A percentile compares a stretch with the other conserved stretches of the same genome.
phyloP scores from a whole-genome alignment of 2,888 invertebrate species.

The Luffia ferchaultella region DNA sequence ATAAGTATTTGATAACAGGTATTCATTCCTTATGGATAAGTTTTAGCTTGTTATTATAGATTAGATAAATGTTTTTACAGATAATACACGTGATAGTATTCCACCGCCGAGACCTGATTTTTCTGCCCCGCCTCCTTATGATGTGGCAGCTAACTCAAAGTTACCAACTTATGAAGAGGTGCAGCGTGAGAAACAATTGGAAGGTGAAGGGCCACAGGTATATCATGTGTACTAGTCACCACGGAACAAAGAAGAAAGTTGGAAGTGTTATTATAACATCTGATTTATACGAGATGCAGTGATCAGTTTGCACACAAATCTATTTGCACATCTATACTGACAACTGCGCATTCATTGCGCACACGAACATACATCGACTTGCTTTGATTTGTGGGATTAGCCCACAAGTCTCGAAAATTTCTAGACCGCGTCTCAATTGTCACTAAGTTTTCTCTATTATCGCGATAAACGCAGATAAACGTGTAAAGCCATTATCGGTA shows the following conservation, averaged over 20 bases:
- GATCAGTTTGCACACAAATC: no score
- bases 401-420: no score
- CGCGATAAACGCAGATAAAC: no score
- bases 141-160: slow-evolving; percentile 80
- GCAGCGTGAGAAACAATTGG: slow-evolving; percentile 84
- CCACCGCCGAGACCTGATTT: slow-evolving; percentile 86
- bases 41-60: not conserved
- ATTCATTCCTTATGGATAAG: not conserved
- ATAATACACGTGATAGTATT: slow-evolving; percentile 31
- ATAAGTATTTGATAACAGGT: not conserved
- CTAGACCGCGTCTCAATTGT: no score
- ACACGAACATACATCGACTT: no score
- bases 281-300: no score
- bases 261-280: not conserved
- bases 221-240: not conserved
- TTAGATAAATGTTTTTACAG: not conserved
- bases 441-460: no score
- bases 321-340: no score
- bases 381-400: no score
- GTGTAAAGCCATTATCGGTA: no score
- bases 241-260: not conserved
- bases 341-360: no score
- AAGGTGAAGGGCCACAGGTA: slow-evolving; percentile 70
- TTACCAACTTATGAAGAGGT: slow-evolving; percentile 93
- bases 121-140: slow-evolving; percentile 89